A percentile compares a stretch with the other conserved stretches of the same genome.
Evolutionary conservation across 2,888 invertebrate species (phyloP).

Genomic region (Toxonevra muliebris): DNA sequence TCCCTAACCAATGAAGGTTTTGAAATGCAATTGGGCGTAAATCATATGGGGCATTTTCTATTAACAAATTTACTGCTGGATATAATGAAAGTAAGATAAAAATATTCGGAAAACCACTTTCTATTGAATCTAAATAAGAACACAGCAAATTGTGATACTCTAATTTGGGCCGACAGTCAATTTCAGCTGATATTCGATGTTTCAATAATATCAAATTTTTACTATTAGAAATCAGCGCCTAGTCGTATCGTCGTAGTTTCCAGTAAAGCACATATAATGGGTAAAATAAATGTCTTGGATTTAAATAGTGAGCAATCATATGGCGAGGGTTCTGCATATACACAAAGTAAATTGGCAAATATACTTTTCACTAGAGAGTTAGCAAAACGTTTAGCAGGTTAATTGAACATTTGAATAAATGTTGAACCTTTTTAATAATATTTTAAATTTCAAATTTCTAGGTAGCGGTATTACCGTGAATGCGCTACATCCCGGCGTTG

Average conservation of each 20-base stretch:
- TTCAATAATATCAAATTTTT: not conserved
- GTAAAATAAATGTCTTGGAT: slow-evolving; percentile 68
- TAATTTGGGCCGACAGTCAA: too few species aligned
- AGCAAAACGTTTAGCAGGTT: slow-evolving; percentile 70
- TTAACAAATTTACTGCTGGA: slow-evolving; percentile 71
- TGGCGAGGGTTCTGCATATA: slow-evolving; percentile 69
- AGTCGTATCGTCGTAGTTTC: slow-evolving; percentile 72
- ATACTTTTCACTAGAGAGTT: slow-evolving; percentile 77
- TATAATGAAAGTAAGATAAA: slow-evolving; percentile 62
- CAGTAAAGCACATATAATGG: slow-evolving; percentile 68
- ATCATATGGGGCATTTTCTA: slow-evolving; percentile 73
- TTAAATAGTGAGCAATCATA: slow-evolving; percentile 75
- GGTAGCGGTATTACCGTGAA: slow-evolving; percentile 80
- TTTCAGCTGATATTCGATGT: too few species aligned
- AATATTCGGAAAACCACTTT: not conserved
- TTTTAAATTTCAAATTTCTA: slow-evolving; percentile 42
- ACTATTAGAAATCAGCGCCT: slow-evolving; percentile 65
- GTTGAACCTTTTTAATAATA: too few species aligned
- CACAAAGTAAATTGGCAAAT: slow-evolving; percentile 82
- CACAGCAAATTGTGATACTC: too few species aligned
- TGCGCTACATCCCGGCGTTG: slow-evolving; percentile 85
- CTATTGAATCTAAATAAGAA: too few species aligned
- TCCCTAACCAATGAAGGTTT: slow-evolving; percentile 72
- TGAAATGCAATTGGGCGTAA: slow-evolving; percentile 74
- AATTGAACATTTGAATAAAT: not conserved